phyloP scores from a whole-genome alignment of 2,797 vertebrate species.

The Xerus rutilus region DNA sequence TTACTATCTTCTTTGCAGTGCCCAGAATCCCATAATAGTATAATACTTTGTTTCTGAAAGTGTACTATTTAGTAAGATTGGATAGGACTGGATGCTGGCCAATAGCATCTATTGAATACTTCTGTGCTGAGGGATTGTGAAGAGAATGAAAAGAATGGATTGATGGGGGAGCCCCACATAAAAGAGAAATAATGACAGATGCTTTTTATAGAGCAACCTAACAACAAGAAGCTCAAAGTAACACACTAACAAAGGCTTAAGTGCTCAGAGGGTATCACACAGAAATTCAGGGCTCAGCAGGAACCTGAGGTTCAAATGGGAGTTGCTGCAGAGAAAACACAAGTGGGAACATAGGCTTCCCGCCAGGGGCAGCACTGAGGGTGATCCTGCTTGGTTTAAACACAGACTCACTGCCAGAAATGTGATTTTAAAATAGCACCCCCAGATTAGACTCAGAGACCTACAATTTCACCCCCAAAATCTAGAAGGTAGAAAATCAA shows the following conservation, averaged over 20 bases:
- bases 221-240: not conserved
- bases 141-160: not conserved
- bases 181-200: not conserved
- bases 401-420: not conserved
- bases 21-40: not conserved
- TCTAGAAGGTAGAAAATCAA: not conserved
- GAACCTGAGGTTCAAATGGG: not conserved
- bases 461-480: constrained; percentile 55
- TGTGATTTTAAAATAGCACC: not conserved
- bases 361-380: no score
- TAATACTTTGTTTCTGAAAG: not conserved
- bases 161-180: not conserved
- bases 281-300: not conserved
- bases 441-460: not conserved
- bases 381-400: not conserved
- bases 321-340: not conserved
- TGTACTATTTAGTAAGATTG: not conserved
- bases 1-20: not conserved
- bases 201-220: not conserved
- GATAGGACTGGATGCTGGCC: not conserved
- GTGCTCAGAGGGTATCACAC: not conserved
- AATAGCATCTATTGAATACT: not conserved
- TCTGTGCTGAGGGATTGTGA: not conserved
- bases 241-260: not conserved
- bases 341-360: not conserved